phyloP scores from a whole-genome alignment of 2,888 invertebrate genomes.

The Antitype chi region DNA sequence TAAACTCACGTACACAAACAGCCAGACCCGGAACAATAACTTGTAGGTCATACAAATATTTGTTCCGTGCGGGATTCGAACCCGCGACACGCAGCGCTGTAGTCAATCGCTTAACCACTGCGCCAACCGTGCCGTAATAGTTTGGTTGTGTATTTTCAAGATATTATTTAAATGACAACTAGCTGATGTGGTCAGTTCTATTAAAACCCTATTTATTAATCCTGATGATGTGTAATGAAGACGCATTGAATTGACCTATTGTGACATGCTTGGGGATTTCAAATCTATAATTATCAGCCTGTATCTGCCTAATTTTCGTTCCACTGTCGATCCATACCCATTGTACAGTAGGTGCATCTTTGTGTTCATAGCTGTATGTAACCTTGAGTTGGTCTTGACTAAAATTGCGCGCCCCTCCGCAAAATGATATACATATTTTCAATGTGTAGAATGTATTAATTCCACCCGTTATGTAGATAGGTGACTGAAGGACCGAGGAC shows the following conservation, averaged over 20 bases:
- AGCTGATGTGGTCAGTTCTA: neutral
- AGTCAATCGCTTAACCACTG: too few species aligned
- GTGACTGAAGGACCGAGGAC: too few species aligned
- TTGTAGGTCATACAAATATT: too few species aligned
- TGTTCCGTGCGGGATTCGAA: too few species aligned
- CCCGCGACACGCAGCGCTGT: too few species aligned
- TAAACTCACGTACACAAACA: too few species aligned
- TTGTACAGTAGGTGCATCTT: conserved; percentile 48
- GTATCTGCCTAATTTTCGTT: neutral
- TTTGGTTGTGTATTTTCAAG: neutral
- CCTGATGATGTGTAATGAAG: neutral
- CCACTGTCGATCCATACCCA: conserved; percentile 36
- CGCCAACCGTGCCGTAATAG: too few species aligned
- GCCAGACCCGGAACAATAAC: too few species aligned
- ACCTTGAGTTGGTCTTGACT: conserved; percentile 50
- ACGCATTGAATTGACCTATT: neutral
- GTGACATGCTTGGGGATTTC: neutral
- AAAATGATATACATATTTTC: neutral
- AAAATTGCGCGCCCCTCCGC: conserved; percentile 16
- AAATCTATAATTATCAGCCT: neutral
- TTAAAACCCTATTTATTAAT: neutral
- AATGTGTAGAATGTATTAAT: neutral
- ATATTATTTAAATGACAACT: neutral
- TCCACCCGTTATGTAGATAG: neutral
- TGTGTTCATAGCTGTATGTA: conserved; percentile 66